Percentiles rank a stretch among this genome's conserved stretches.
phyloP scores from a whole-genome alignment of 2,113 vertebrate genomes.

The Lophotis ruficrista region DNA sequence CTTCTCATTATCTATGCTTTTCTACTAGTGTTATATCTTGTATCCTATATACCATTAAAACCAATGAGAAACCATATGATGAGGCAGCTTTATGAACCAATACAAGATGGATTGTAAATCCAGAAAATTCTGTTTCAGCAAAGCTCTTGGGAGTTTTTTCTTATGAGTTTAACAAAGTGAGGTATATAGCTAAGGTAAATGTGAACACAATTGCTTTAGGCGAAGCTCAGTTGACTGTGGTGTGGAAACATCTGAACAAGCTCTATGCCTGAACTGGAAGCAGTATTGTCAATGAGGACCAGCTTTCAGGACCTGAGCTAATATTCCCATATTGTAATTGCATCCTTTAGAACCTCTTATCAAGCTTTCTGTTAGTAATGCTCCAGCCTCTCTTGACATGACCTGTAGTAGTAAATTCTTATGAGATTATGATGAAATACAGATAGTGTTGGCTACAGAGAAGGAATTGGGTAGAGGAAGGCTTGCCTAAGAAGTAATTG shows the following conservation, averaged over 20 bases:
- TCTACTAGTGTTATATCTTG: not conserved
- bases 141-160: not conserved
- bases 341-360: not conserved
- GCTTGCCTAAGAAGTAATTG: not conserved
- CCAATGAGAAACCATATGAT: not conserved
- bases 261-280: not conserved
- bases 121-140: not conserved
- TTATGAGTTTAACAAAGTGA: not conserved
- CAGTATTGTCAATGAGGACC: not conserved
- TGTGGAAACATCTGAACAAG: accelerated
- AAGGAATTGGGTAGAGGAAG: not conserved
- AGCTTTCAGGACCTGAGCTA: not conserved
- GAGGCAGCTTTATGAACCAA: not conserved
- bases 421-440: not conserved
- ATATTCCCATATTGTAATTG: not conserved
- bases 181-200: not conserved
- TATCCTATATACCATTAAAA: not conserved
- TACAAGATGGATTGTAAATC: not conserved
- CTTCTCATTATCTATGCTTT: not conserved
- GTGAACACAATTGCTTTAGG: not conserved
- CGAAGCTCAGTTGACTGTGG: not conserved
- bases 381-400: not conserved
- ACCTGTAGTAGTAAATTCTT: not conserved
- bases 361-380: not conserved
- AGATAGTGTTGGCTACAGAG: not conserved